Evolutionary conservation across 2,113 vertebrate genomes (phyloP).

Genomic region (Manacus vitellinus): DNA sequence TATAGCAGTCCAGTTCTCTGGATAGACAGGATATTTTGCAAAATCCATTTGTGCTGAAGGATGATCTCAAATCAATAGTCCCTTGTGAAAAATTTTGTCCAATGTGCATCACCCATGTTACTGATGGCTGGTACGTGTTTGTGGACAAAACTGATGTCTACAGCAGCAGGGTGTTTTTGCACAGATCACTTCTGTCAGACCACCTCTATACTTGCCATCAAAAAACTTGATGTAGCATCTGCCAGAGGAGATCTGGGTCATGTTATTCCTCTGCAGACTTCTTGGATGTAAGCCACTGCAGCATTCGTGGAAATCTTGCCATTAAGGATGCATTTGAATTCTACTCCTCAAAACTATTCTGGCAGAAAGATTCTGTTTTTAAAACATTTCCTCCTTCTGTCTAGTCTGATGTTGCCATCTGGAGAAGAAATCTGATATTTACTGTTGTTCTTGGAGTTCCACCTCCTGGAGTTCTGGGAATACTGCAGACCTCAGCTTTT

Average conservation of each 20-base stretch:
- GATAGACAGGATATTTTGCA: not conserved
- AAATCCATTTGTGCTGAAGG: not conserved
- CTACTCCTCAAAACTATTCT: not conserved
- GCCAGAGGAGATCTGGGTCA: not conserved
- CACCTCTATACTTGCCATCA: not conserved
- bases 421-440: constrained; percentile 25
- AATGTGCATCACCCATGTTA: fast-evolving
- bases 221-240: not conserved
- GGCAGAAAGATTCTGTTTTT: not conserved
- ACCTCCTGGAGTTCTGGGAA: constrained; percentile 56
- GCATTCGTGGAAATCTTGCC: not conserved
- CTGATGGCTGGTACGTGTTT: fast-evolving
- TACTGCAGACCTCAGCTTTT: constrained; percentile 41
- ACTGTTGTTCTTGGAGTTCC: constrained; percentile 51
- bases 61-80: not conserved
- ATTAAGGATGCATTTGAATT: not conserved
- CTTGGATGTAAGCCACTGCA: not conserved
- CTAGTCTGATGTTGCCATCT: not conserved
- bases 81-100: not conserved
- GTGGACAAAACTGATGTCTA: not conserved
- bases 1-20: not conserved
- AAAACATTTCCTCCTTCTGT: not conserved
- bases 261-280: not conserved
- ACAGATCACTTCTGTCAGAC: not conserved
- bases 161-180: not conserved